Percentiles rank a stretch among this genome's conserved stretches.
Conservation (phyloP, 2,888 invertebrate genomes). For the Brachylomia viminalis region DNA sequence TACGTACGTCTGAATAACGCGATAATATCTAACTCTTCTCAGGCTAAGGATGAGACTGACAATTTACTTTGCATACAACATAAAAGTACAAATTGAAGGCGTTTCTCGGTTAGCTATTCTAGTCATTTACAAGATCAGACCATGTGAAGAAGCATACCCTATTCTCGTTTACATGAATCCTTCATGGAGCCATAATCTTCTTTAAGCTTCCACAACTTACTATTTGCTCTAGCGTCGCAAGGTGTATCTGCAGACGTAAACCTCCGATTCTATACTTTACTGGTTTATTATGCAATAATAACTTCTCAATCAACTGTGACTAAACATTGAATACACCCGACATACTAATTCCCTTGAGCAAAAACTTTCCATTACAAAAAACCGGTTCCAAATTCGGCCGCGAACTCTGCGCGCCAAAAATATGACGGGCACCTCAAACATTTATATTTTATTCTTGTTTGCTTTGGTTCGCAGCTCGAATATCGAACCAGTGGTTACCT, state of each 20-base stretch:
- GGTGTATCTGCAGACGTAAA: constrained; percentile 29
- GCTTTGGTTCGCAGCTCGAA: not conserved
- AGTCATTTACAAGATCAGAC: constrained; percentile 27
- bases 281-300: constrained; percentile 38
- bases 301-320: constrained; percentile 24
- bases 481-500: not conserved
- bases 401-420: not conserved
- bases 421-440: not conserved
- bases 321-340: constrained; percentile 28
- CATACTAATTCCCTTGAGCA: constrained; percentile 46
- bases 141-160: constrained; percentile 37
- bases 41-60: constrained; percentile 37
- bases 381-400: not conserved
- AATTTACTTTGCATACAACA: constrained; percentile 29
- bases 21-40: constrained; percentile 53
- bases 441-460: constrained; percentile 3
- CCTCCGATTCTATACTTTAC: constrained; percentile 32
- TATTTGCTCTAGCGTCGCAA: constrained; percentile 13
- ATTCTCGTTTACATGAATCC: constrained; percentile 15
- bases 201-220: constrained; percentile 14
- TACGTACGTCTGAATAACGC: constrained; percentile 69
- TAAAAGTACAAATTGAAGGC: too few relatives aligned
- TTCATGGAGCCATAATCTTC: not conserved
- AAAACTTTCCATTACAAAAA: not conserved
- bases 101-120: constrained; percentile 18